Percentiles rank a stretch among this genome's conserved stretches.
These are phyloP conservation scores for Limanda limanda DNA, from an alignment of 2,113 vertebrate genomes.

Conservation along the genomic window DNA sequence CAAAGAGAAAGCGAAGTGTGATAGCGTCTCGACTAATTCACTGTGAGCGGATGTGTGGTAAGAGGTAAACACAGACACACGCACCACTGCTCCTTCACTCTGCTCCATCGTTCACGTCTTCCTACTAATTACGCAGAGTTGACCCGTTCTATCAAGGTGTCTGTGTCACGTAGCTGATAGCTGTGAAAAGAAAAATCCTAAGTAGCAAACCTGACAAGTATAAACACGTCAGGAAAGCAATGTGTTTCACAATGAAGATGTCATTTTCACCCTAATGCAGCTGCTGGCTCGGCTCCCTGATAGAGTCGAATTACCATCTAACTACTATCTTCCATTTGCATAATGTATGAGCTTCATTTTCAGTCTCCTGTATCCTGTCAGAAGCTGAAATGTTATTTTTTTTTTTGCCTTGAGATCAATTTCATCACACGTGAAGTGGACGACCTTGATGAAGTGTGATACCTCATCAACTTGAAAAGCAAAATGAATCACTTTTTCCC, in stretches of 20 bases:
- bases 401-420: conserved; percentile 48
- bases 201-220: not conserved
- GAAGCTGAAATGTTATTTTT: conserved; percentile 23
- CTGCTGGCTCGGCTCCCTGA: not conserved
- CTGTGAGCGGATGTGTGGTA: conserved; percentile 23
- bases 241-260: conserved; percentile 16
- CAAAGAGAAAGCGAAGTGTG: conserved; percentile 37
- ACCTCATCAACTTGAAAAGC: conserved; percentile 62
- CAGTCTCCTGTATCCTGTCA: conserved; percentile 57
- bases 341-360: conserved; percentile 29
- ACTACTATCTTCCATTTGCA: conserved; percentile 36
- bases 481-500: conserved; percentile 73
- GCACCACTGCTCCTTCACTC: conserved; percentile 34
- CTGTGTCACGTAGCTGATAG: not conserved
- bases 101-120: conserved; percentile 39
- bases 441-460: conserved; percentile 72
- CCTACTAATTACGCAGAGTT: conserved; percentile 55
- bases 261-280: conserved; percentile 19
- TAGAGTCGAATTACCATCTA: conserved; percentile 13
- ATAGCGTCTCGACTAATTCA: conserved; percentile 42
- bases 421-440: conserved; percentile 48
- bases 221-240: conserved; percentile 4
- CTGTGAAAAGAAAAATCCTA: not conserved
- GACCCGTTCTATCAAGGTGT: conserved; percentile 15
- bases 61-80: conserved; percentile 34